These are phyloP conservation scores for Pyrrhosoma nymphula DNA, from an alignment of 2,888 invertebrate genomes.

Conservation along the genomic window DNA sequence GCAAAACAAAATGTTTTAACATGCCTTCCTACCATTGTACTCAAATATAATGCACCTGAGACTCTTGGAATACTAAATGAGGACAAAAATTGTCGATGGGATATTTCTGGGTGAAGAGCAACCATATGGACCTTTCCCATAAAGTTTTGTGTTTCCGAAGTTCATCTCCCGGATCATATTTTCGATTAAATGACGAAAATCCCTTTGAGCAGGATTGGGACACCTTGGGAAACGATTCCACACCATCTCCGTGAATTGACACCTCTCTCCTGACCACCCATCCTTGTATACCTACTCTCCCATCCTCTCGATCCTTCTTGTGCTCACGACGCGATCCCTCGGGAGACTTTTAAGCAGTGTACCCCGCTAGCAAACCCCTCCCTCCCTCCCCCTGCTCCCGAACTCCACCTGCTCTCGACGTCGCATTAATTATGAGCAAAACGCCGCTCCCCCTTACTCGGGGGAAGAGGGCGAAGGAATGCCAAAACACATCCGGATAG, in stretches of 20 bases:
- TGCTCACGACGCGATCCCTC: neutral
- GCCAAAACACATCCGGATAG: constrained; percentile 36
- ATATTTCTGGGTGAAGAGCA: too few species aligned
- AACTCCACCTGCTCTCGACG: neutral
- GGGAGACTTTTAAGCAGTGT: neutral
- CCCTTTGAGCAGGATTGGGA: too few species aligned
- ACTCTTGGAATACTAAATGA: too few species aligned
- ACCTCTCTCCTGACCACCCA: neutral
- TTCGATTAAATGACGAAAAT: too few species aligned
- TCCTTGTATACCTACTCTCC: neutral
- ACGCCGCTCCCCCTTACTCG: neutral
- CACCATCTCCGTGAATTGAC: neutral
- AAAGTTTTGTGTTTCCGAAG: too few species aligned
- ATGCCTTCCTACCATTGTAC: too few species aligned
- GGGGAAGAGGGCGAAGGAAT: neutral
- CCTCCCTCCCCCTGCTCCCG: neutral
- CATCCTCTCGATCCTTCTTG: neutral
- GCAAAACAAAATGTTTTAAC: too few species aligned
- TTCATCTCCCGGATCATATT: too few species aligned
- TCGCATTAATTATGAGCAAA: constrained; percentile 40
- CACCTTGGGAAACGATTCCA: neutral
- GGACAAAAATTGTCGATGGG: too few species aligned
- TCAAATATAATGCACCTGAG: too few species aligned
- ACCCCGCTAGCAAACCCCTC: neutral
- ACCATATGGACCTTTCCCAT: too few species aligned